phyloP scores from a whole-genome alignment of 2,888 invertebrate genomes.

The Leuctra nigra region DNA sequence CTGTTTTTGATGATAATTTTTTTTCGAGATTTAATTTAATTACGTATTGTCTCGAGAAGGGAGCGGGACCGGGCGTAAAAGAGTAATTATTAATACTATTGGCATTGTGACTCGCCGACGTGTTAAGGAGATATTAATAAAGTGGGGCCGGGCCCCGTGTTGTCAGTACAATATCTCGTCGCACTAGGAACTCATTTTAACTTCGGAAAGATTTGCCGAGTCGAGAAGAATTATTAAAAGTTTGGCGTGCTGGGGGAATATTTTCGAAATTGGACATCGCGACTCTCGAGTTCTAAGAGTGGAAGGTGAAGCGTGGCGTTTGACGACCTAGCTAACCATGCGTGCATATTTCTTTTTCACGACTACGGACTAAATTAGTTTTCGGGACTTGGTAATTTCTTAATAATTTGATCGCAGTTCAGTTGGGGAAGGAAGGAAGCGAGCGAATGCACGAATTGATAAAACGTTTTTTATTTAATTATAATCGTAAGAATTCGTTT shows the following conservation, averaged over 20 bases:
- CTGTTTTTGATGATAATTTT: no score
- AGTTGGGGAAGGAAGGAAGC: no score
- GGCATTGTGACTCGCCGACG: no score
- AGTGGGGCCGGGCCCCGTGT: conserved; percentile 7
- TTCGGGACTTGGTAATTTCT: not conserved
- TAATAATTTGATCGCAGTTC: no score
- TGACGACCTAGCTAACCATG: conserved; percentile 13
- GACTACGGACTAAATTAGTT: conserved; percentile 1
- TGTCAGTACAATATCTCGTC: conserved; percentile 1
- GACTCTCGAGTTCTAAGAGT: no score
- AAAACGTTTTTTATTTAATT: no score
- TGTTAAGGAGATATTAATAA: conserved; percentile 15
- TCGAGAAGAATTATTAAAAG: conserved; percentile 16
- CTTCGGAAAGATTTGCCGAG: conserved; percentile 10
- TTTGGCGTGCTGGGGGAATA: conserved; percentile 1
- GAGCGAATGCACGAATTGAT: no score
- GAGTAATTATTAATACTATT: no score
- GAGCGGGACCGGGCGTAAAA: no score
- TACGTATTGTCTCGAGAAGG: no score
- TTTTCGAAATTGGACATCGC: conserved; percentile 12
- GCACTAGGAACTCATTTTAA: conserved; percentile 10
- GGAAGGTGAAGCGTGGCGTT: not conserved
- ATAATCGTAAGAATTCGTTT: no score
- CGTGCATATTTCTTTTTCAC: conserved; percentile 5
- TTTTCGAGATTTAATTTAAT: no score